phyloP scores from a whole-genome alignment of 2,113 vertebrate genomes.

The Colius striatus region DNA sequence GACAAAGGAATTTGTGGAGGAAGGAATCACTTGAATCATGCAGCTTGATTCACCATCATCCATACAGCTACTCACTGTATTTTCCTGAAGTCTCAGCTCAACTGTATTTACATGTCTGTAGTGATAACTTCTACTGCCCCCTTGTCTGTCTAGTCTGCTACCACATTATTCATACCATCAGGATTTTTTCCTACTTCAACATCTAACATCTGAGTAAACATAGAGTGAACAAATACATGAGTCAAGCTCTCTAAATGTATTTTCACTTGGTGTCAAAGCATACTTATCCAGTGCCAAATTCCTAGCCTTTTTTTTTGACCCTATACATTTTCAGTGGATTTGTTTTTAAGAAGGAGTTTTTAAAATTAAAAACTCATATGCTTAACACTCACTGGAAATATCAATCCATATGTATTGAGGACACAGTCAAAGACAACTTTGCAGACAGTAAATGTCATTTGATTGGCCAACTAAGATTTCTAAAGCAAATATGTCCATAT shows the following conservation, averaged over 20 bases:
- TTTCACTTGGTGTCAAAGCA: background rate
- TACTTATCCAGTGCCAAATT: background rate
- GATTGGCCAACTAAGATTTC: background rate
- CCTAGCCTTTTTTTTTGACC: background rate
- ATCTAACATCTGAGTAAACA: slow-evolving; percentile 10
- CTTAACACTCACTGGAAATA: background rate
- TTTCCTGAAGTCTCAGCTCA: slow-evolving; percentile 13
- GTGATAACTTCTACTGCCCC: slow-evolving; percentile 31
- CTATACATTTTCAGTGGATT: background rate
- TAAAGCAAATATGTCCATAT: background rate
- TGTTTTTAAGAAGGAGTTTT: background rate
- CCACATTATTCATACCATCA: slow-evolving; percentile 13
- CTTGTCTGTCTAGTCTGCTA: slow-evolving; percentile 47
- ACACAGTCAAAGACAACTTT: background rate
- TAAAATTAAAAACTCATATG: background rate
- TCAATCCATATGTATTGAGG: background rate
- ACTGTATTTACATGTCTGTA: slow-evolving; percentile 1
- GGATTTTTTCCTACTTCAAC: slow-evolving; percentile 38
- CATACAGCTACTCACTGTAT: background rate
- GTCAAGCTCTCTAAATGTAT: slow-evolving; percentile 24
- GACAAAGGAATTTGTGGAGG: background rate
- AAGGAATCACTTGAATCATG: slow-evolving; percentile 24
- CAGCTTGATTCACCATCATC: background rate
- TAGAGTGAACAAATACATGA: background rate
- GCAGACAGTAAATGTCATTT: background rate